These are phyloP conservation scores for Drosophila antonietae DNA, from an alignment of 2,888 invertebrate genomes.

Conservation along the genomic window DNA sequence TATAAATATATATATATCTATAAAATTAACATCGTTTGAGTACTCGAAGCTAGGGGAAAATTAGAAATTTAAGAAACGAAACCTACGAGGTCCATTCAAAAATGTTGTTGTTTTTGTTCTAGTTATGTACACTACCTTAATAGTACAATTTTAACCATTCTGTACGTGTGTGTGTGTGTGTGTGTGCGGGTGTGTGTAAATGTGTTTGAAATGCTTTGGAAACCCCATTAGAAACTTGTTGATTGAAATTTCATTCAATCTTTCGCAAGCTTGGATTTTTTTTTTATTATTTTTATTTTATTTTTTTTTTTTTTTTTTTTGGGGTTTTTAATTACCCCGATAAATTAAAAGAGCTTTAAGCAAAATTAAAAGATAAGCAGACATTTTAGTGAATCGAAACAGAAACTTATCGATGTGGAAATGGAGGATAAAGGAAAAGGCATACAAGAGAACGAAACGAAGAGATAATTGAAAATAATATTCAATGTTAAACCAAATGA, in stretches of 20 bases:
- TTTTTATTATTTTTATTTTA: constrained; percentile 3
- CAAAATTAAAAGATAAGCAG: constrained; percentile 17
- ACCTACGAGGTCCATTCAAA: constrained; percentile 32
- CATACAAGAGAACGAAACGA: constrained; percentile 35
- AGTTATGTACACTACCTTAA: constrained; percentile 61
- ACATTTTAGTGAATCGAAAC: constrained; percentile 35
- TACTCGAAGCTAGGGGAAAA: neutral
- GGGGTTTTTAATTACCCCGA: neutral
- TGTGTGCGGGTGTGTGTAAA: constrained; percentile 19
- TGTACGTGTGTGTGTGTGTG: constrained; percentile 19
- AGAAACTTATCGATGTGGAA: constrained; percentile 28
- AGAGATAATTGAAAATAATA: neutral
- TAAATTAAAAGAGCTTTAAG: constrained; percentile 31
- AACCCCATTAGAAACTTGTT: constrained; percentile 6
- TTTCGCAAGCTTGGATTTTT: constrained; percentile 12
- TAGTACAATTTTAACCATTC: constrained; percentile 16
- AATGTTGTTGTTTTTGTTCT: constrained; percentile 11
- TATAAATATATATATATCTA: constrained; percentile 1
- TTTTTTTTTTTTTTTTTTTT: constrained; percentile 2
- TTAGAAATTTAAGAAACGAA: neutral
- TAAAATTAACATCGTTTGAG: neutral
- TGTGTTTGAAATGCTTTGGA: constrained; percentile 18
- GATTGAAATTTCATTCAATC: constrained; percentile 2
- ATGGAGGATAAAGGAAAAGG: constrained; percentile 38
- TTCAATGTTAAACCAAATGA: constrained; percentile 23